Evolutionary conservation across 2,888 invertebrate genomes (phyloP).

Genomic region (Notodonta dromedarius): DNA sequence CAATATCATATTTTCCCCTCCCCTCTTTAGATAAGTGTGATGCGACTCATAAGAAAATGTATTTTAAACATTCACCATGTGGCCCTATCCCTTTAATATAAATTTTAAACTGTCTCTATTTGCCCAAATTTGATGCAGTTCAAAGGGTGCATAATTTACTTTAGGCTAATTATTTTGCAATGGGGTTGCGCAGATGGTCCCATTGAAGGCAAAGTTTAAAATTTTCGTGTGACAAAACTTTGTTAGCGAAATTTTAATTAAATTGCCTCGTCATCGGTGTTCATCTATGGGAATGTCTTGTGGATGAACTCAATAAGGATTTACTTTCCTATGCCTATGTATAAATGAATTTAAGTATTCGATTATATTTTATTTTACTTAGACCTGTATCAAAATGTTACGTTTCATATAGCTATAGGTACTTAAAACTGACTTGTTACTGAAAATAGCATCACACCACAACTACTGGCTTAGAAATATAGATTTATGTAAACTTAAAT

Average conservation of each 20-base stretch:
- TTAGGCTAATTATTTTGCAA: conserved; percentile 79
- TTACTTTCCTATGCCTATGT: neutral
- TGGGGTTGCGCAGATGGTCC: conserved; percentile 78
- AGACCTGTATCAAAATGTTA: too few species aligned
- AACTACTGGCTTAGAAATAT: too few species aligned
- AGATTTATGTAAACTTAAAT: too few species aligned
- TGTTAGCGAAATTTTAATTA: conserved; percentile 64
- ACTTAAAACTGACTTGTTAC: too few species aligned
- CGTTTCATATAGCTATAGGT: too few species aligned
- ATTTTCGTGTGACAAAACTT: conserved; percentile 64
- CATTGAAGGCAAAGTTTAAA: conserved; percentile 61
- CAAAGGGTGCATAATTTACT: conserved; percentile 83
- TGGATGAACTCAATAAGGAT: neutral
- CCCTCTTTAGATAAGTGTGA: conserved; percentile 54
- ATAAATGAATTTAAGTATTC: neutral
- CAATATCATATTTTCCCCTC: conserved; percentile 60
- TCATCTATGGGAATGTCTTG: conserved; percentile 36
- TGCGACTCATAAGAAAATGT: conserved; percentile 67
- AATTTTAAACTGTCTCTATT: conserved; percentile 73
- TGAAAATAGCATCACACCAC: too few species aligned
- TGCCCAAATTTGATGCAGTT: conserved; percentile 77
- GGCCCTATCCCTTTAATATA: conserved; percentile 67
- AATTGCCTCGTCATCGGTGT: conserved; percentile 56
- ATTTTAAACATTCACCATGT: conserved; percentile 74
- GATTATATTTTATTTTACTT: too few species aligned